Percentiles rank a stretch among this genome's conserved stretches.
Conservation (phyloP, 2,888 invertebrate genomes). For the Patella caerulea region DNA sequence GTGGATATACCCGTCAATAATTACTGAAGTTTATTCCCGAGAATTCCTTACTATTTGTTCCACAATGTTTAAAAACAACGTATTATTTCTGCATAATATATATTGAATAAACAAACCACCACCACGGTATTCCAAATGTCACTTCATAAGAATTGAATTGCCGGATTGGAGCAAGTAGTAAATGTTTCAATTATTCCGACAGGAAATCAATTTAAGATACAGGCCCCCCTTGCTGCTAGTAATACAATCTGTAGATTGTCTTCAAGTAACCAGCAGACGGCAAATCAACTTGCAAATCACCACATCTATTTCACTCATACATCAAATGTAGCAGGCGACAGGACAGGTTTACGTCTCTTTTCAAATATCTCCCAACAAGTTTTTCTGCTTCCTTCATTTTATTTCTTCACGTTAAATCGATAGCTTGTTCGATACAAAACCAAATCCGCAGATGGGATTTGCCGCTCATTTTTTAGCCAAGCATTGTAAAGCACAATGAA, state of each 20-base stretch:
- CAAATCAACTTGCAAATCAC: conserved; percentile 5
- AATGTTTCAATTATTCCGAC: conserved; percentile 3
- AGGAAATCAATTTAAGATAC: not conserved
- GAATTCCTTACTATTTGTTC: too few species aligned
- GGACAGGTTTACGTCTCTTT: conserved; percentile 4
- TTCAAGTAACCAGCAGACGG: not conserved
- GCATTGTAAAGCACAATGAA: not conserved
- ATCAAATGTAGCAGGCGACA: not conserved
- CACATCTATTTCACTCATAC: conserved; percentile 1
- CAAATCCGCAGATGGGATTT: not conserved
- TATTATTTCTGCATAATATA: too few species aligned
- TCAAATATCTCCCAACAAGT: not conserved
- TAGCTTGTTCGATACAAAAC: not conserved
- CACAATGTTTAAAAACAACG: too few species aligned
- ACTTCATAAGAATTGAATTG: not conserved
- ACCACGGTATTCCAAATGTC: not conserved
- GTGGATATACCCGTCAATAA: too few species aligned
- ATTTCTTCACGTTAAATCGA: not conserved
- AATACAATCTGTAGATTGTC: not conserved
- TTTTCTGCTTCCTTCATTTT: not conserved
- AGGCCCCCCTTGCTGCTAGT: not conserved
- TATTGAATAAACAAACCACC: too few species aligned
- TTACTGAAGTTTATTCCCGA: too few species aligned
- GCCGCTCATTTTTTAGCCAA: not conserved
- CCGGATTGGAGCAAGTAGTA: not conserved